Percentiles rank a stretch among this genome's conserved stretches.
These are phyloP conservation scores for Hyposmocoma kahamanoa DNA, from an alignment of 1,140 invertebrate genomes.

Conservation along the genomic window DNA sequence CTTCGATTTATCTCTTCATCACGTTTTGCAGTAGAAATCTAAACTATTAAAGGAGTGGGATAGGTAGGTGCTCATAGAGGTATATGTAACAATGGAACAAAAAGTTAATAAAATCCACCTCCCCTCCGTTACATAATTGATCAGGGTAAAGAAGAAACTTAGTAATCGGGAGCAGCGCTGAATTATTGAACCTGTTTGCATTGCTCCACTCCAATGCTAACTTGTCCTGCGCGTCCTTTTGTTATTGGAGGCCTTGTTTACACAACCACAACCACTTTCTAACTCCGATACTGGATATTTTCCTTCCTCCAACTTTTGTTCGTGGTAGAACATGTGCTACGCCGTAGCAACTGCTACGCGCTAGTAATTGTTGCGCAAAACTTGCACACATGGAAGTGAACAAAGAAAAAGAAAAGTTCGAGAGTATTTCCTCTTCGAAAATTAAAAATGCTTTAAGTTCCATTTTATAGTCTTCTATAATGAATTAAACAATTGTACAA, in stretches of 20 bases:
- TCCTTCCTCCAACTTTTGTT: not conserved
- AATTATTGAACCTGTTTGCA: constrained; percentile 12
- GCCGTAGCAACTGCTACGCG: constrained; percentile 1
- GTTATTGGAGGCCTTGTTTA: too few relatives aligned
- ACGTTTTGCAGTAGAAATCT: too few relatives aligned
- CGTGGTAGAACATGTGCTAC: not conserved
- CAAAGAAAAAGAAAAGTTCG: too few relatives aligned
- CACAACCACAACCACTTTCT: not conserved
- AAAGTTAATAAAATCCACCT: constrained; percentile 2
- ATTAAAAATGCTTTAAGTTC: too few relatives aligned
- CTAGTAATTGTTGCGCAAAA: constrained; percentile 2
- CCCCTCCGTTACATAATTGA: constrained; percentile 2
- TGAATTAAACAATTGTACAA: too few relatives aligned
- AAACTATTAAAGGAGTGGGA: too few relatives aligned
- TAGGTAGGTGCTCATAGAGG: too few relatives aligned
- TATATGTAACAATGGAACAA: not conserved
- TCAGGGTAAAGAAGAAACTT: constrained; percentile 4
- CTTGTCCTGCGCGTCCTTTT: constrained; percentile 1
- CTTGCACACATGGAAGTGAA: too few relatives aligned
- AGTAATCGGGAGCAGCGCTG: constrained; percentile 4
- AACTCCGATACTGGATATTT: not conserved
- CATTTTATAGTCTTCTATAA: too few relatives aligned
- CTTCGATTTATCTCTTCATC: too few relatives aligned
- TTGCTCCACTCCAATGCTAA: not conserved
- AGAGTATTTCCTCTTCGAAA: too few relatives aligned